phyloP scores from a whole-genome alignment of 2,797 vertebrate species.

The Pipistrellus pipistrellus region DNA sequence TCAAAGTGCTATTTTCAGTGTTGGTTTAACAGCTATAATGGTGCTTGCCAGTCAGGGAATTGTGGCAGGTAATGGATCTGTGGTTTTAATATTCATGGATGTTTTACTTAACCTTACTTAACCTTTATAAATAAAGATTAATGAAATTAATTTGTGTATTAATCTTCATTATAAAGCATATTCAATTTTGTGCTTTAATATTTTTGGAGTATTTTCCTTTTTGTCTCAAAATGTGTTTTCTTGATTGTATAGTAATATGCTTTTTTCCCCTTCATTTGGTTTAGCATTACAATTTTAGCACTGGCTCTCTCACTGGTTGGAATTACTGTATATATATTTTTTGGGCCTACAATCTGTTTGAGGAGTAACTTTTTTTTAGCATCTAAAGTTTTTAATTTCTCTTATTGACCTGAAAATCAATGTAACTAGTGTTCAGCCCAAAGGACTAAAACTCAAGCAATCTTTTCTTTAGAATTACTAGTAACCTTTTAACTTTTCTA shows the following conservation, averaged over 20 bases:
- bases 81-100: constrained; percentile 48
- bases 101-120: constrained; percentile 51
- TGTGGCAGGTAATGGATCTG: constrained; percentile 91
- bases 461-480: constrained; percentile 51
- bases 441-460: constrained; percentile 13
- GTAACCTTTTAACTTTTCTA: constrained; percentile 31
- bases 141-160: constrained; percentile 36
- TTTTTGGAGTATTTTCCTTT: constrained; percentile 62
- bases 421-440: constrained; percentile 63
- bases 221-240: constrained; percentile 53
- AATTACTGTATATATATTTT: constrained; percentile 31
- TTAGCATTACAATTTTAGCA: constrained; percentile 4
- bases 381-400: constrained; percentile 60
- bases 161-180: constrained; percentile 50
- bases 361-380: constrained; percentile 33
- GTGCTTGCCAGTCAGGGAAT: constrained; percentile 97
- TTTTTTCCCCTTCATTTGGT: not conserved
- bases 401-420: constrained; percentile 36
- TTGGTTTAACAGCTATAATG: constrained; percentile 96
- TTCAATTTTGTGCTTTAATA: constrained; percentile 20
- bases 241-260: constrained; percentile 21
- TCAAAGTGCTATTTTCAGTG: constrained; percentile 96
- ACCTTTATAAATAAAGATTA: constrained; percentile 68
- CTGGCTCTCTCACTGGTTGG: not conserved
- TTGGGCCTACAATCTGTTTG: not conserved